Base-by-base conservation (phyloP, 92 coral and sea anemone species). In the Galaxea fascicularis region DNA sequence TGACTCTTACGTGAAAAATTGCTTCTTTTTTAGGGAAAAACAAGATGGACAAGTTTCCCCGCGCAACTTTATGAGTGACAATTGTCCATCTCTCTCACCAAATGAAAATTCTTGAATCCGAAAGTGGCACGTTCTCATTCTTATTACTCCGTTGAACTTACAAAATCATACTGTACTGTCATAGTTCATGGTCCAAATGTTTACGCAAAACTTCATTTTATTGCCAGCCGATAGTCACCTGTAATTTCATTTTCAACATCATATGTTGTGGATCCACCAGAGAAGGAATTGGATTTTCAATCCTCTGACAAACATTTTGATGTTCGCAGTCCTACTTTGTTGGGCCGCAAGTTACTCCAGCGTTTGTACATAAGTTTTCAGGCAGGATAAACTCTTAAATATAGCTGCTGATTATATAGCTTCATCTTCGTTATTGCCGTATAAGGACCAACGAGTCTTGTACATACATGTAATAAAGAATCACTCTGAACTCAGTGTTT, bases 1-100 rank as follows among this genome's bases (percentile, higher is more conserved):
- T 4, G 47, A 12, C 21, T 64, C 31, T 22, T 15, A 10, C 22
- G 56, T 11, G 25, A 1, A 14, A 16, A 17, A 35, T 70, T 71
- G 15, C 28, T 58, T 52, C 14, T 63, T 26, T 93, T 93, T 60
- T 86, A 96, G 98, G 30, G 98, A 96, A 80, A 96, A 96, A 68
- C 98, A 96, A 87, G 94, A 94, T 74, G 98, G 98, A 20, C 88
- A 94, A 91, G 95, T 96, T 20, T 95, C 95, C 6, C 98, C 98
- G 56, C 86, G 95, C 30, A 94, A 96, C 77, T 96, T 96, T 88
- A 90, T 94, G 96, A 95, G 95, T 66, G 98, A 93, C 79, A 84
- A 84, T 51, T 96, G 98, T 52, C 98, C 98, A 12, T 93, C 96
- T 16, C 91, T 96, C 41, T 89, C 95, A 57, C 98, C 98, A 10